Conservation (phyloP, 1,140 invertebrate genomes). For the Adelges cooleyi region DNA sequence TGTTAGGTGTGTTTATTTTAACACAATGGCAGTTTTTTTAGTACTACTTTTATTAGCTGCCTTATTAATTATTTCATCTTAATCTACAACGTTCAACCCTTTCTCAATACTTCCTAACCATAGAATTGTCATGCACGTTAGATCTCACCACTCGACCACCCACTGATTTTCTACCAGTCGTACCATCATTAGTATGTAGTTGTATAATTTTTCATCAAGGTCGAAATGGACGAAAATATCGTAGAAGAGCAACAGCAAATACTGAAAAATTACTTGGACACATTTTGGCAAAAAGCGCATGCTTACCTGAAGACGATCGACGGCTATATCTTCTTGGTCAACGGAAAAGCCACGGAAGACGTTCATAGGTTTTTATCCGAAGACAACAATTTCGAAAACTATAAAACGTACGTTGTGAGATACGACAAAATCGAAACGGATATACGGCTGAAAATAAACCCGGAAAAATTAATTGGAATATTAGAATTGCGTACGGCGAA, state of each 20-base stretch:
- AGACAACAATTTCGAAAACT: conserved; percentile 55
- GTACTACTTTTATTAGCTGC: too few relatives aligned
- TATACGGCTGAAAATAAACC: conserved; percentile 51
- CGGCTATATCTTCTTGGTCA: conserved; percentile 66
- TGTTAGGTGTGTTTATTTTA: too few relatives aligned
- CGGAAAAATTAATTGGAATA: conserved; percentile 63
- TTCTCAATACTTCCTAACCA: too few relatives aligned
- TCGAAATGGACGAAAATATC: conserved; percentile 38
- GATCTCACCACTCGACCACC: too few relatives aligned
- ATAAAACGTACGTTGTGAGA: conserved; percentile 48
- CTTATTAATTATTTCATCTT: too few relatives aligned
- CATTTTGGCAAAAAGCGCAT: conserved; percentile 57
- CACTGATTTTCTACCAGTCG: too few relatives aligned
- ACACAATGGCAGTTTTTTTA: too few relatives aligned
- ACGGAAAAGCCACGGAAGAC: conserved; percentile 52
- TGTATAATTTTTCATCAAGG: neutral
- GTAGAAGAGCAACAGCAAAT: conserved; percentile 45
- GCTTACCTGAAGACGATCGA: conserved; percentile 61
- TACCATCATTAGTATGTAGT: too few relatives aligned
- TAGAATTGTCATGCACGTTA: too few relatives aligned
- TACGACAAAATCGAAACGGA: conserved; percentile 51
- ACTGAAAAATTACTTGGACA: conserved; percentile 51
- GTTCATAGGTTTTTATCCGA: conserved; percentile 57
- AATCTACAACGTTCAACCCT: too few relatives aligned
- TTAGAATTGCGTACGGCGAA: conserved; percentile 74